Evolutionary conservation across 1,140 invertebrate genomes (phyloP), one percentile per base, ranked within the genome.

Genomic region (Cyrtorhinus lividipennis): DNA sequence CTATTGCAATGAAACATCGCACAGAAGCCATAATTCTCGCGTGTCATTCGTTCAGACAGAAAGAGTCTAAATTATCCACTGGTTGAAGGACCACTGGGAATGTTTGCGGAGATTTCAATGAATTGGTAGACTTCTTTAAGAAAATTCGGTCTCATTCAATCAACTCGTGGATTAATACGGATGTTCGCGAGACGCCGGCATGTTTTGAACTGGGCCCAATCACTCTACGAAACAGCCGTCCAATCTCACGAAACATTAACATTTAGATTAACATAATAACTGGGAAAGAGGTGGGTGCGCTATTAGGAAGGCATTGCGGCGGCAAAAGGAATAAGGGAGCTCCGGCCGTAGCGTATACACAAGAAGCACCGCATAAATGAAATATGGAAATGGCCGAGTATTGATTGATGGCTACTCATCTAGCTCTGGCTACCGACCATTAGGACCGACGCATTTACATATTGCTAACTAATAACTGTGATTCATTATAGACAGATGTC

Each of bases 191-290:
- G 30, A 5, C 5, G 30, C 30, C 30, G 30, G 30, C 15, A 38
- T 8, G 30, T 38, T 8, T 15, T 38, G 30, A 38, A 38, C 15
- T 38, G 30, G 5, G 15, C 5, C 30, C 5, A 38, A 38, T 38
- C 30, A 38, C 30, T 38, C 30, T 8, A 5, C 30, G 5, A 5
- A 5, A 38, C 30, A 38, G 30, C 30, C 30, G 30, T 22, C 48
- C 62, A 24, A 62, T 62, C 53, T 26, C 23, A 38, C 27, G 25
- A 48, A 53, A 53, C 62, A 63, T 63, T 63, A 63, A 63, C 62
- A 63, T 63, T 63, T 63, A 63, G 56, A 63, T 63, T 63, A 63
- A 63, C 62, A 58, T 63, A 63, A 63, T 63, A 63, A 63, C 27
- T 24, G n/a, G n/a, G 61, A 25, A 24, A 38, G 61, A 26, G 18